Evolutionary conservation across 64 coral and sea anemone genomes (phyloP), one percentile per base, ranked within the genome.

Genomic region (Montipora sp.): DNA sequence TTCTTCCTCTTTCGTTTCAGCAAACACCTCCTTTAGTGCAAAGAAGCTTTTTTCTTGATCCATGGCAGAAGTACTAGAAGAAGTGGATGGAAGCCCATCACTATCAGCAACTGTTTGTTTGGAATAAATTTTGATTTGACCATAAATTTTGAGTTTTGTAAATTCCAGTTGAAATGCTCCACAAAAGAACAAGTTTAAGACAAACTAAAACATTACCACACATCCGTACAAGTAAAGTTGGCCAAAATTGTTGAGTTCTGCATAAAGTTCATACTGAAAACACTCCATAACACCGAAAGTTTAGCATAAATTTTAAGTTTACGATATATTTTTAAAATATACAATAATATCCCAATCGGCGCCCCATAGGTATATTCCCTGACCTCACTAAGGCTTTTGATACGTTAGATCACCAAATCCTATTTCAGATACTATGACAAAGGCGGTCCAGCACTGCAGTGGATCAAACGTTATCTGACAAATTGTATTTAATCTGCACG

Each of bases 21-120:
- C 77, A 47, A 80, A 80, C 78, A 80, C 51, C 53, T 80, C 78
- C 78, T 80, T 80, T 80, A 80, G 78, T 51, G 0, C 53, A 80
- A 51, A 14, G 47, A 51, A 51, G 47, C 53, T 48, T 48, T 3
- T 55, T 80, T 48, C 78, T 55, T 80, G 47, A 48, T 80, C 70
- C 23, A 73, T 69, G 16, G 66, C 66, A 69, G 66, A 69, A 69
- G 66, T 15, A 69, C 66, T 15, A 69, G 66, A 69, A 7, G 66
- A 69, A 69, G 5, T 69, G 66, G n/a, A 69, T 69, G 66, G 66
- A 69, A 8, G 66, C 66, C 66, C 66, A 69, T 69, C 66, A 69
- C 66, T 69, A 69, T 69, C 66, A 69, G 66, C 66, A 69, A 69
- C 13, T 69, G 65, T 69, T 69, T 69, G n/a, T 73, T 73, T 0